Evolutionary conservation across 37 sponge, comb jelly and placozoan species (phyloP), one percentile per base, ranked within the genome.

Genomic region (Ephydatia muelleri): DNA sequence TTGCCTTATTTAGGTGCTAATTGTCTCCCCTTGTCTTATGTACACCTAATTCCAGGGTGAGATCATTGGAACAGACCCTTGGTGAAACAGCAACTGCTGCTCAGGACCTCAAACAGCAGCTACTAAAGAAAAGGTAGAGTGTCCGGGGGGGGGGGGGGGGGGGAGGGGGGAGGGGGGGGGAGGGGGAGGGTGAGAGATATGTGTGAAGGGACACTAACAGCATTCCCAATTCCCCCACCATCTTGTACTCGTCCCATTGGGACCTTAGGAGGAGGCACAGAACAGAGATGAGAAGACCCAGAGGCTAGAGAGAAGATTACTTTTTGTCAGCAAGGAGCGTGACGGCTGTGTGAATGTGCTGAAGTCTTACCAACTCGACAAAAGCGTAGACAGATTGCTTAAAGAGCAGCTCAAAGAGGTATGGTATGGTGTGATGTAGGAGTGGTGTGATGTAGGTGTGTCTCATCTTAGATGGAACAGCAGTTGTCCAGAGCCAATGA

Each of bases 281-380:
- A 29, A 29, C 29, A 81, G 57, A 57, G 85, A 86, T 64, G 94
- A 87, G 37, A 80, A 65, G n/a, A 83, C 89, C 8, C 91, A 93
- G 80, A 74, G 84, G 34, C 73, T 90, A 65, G 94, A 93, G 72
- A 86, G 73, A 57, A 86, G 86, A 57, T 70, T 89, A 27, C 66
- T 83, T 0, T 93, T 93, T 77, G 87, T 93, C 23, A 89, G 84
- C 65, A 93, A 93, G 93, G 91, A 89, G 64, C 76, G 94, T 33
- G 94, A 93, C 74, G 94, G 94, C 14, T 83, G 83, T 76, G 81
- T 86, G 21, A 93, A 90, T 90, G 91, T 93, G 28, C 90, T 93
- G 35, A 93, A 86, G 32, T 87, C 91, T 0, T 93, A 90, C 80
- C 74, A 83, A 30, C 73, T 89, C 37, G 91, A 93, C 70, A 39